Conservation (phyloP, 2,888 invertebrate genomes). For the Pycnomerus fuliginosus region DNA sequence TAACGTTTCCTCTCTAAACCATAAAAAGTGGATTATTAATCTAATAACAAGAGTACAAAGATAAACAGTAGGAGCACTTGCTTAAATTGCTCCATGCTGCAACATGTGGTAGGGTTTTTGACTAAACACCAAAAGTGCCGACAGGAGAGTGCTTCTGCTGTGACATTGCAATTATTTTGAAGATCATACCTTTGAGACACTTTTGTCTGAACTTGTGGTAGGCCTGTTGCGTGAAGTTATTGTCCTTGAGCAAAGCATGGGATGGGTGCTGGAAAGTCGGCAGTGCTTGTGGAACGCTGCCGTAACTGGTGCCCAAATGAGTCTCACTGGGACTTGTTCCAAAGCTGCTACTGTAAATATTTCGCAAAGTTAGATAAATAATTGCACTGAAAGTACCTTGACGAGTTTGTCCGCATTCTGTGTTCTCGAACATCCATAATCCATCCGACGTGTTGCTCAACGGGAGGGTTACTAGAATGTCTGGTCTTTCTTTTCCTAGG, state of each 20-base stretch:
- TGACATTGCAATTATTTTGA: too few species aligned
- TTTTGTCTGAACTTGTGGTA: constrained; percentile 95
- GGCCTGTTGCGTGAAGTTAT: constrained; percentile 96
- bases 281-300: constrained; percentile 77
- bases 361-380: too few species aligned
- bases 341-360: constrained; percentile 64
- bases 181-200: constrained; percentile 88
- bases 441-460: constrained; percentile 97
- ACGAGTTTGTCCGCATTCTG: constrained; percentile 73
- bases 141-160: too few species aligned
- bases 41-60: too few species aligned
- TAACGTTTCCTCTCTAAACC: constrained; percentile 82
- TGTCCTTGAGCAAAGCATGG: constrained; percentile 90
- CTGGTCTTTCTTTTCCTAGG: constrained; percentile 86
- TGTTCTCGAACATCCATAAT: constrained; percentile 91
- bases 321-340: constrained; percentile 73
- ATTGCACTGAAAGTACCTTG: too few species aligned
- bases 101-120: too few species aligned
- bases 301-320: constrained; percentile 66
- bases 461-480: constrained; percentile 91
- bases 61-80: too few species aligned
- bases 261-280: constrained; percentile 96
- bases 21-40: constrained; percentile 3
- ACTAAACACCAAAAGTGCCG: too few species aligned
- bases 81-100: too few species aligned